These are phyloP conservation scores for Drosophila mayaguana DNA, from an alignment of 2,888 invertebrate genomes.

Conservation along the genomic window DNA sequence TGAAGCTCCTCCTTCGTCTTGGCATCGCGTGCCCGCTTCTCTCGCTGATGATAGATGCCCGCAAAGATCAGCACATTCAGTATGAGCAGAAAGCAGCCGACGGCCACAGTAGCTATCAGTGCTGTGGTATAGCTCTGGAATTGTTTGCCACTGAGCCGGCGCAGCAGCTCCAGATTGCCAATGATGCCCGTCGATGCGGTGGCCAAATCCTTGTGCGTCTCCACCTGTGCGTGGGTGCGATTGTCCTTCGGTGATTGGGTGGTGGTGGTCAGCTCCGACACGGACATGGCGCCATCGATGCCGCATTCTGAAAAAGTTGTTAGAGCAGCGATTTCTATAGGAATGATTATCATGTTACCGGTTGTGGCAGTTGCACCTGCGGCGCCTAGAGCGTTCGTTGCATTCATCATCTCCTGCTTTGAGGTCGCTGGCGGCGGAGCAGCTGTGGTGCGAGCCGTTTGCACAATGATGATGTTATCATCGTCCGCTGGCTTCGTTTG, in stretches of 20 bases:
- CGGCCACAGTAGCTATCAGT: conserved; percentile 93
- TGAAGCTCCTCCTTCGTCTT: conserved; percentile 92
- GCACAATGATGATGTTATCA: conserved; percentile 79
- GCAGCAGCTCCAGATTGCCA: conserved; percentile 89
- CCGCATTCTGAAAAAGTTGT: conserved; percentile 66
- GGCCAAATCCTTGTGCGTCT: conserved; percentile 80
- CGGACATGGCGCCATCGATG: conserved; percentile 80
- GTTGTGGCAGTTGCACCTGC: conserved; percentile 80
- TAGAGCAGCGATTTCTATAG: neutral
- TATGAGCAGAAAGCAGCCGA: conserved; percentile 92
- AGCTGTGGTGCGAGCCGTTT: conserved; percentile 69
- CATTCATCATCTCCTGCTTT: conserved; percentile 83
- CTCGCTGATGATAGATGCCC: conserved; percentile 94
- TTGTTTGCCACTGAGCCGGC: conserved; percentile 91
- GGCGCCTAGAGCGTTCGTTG: conserved; percentile 40
- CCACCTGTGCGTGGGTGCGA: conserved; percentile 68
- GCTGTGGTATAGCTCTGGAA: conserved; percentile 96
- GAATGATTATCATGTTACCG: conserved; percentile 57
- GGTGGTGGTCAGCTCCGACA: conserved; percentile 77
- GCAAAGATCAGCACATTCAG: conserved; percentile 94
- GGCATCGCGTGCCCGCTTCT: conserved; percentile 88
- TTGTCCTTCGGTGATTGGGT: conserved; percentile 84
- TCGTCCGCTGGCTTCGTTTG: conserved; percentile 81
- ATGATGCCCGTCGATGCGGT: conserved; percentile 83
- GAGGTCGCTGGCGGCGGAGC: conserved; percentile 66